Evolutionary conservation across 64 coral and sea anemone species (phyloP), one percentile per base, ranked within the genome.

Genomic region (Pachyseris speciosa): DNA sequence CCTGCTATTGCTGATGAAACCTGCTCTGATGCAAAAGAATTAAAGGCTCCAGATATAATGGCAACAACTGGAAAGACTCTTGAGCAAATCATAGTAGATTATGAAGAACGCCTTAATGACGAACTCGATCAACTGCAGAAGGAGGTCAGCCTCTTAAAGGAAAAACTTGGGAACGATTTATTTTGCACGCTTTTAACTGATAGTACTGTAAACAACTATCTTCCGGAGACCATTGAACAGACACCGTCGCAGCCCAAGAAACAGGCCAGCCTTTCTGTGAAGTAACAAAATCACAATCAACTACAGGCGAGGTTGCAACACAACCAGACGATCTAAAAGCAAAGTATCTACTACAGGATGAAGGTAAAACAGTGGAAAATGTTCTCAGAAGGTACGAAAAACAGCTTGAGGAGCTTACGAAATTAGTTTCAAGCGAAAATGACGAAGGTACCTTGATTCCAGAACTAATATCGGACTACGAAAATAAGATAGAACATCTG

Each of bases 51-150:
- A 32, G 64, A 43, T 20, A 17, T 85, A 7, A 67, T 85, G 60
- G 30, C 39, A 65, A 69, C 29, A 70, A 64, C 47, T 68, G 73
- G 63, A 33, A 90, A 90, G 45, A 90, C 39, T 28, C 88, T 90
- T 15, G 74, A 71, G 20, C 63, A 69, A n/a, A 42, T 90, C 3
- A 70, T 90, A 28, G 75, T 64, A 37, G 42, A 77, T 17, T 80
- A 90, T 40, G 88, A 90, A 80, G n/a, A 81, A 80, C 42, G 43
- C 69, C 69, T 67, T 81, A 24, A 89, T 13, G 61, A 37, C 28
- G 44, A 48, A 17, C 11, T 89, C 11, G 50, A 22, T 19, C 10
- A 53, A 45, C 58, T 80, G 22, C 27, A 68, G 47, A 79, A 48
- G 7, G 41, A 79, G 44, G 59, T 76, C 17, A 49, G 20, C 41